Percentiles rank a stretch among this genome's conserved stretches.
These are phyloP conservation scores for Dexiosoma caninum DNA, from an alignment of 2,888 invertebrate genomes.

Conservation along the genomic window DNA sequence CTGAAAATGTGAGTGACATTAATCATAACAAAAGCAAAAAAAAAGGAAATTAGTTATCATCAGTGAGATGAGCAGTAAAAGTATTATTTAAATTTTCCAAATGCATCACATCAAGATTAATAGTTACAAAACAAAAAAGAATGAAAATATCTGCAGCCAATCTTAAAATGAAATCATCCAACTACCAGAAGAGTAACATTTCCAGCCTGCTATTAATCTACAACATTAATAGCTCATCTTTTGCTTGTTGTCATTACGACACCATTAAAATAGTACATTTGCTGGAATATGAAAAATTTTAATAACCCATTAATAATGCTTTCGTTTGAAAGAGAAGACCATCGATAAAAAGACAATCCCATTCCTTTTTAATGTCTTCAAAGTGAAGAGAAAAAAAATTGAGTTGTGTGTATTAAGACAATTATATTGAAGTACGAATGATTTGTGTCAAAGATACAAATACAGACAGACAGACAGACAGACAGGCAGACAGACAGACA, in stretches of 20 bases:
- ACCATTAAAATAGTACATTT: slow-evolving; percentile 9
- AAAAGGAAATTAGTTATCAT: slow-evolving; percentile 10
- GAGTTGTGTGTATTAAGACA: slow-evolving; percentile 33
- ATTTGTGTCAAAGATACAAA: slow-evolving; percentile 30
- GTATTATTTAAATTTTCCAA: not conserved
- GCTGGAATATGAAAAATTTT: slow-evolving; percentile 22
- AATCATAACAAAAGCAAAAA: slow-evolving; percentile 33
- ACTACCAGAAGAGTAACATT: no score
- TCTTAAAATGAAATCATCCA: no score
- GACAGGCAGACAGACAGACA: no score
- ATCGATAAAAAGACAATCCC: slow-evolving; percentile 3
- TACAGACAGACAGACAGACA: no score
- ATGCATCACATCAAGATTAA: not conserved
- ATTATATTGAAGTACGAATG: slow-evolving; percentile 50
- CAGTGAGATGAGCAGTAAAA: not conserved
- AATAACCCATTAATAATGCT: slow-evolving; percentile 42
- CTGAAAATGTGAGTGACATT: slow-evolving; percentile 28
- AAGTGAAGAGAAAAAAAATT: slow-evolving; percentile 21
- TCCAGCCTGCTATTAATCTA: not conserved
- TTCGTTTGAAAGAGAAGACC: not conserved
- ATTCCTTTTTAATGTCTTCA: slow-evolving; percentile 4
- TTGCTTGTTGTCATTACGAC: not conserved
- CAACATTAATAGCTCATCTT: no score
- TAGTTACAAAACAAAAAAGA: no score
- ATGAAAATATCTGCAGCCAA: no score